Evolutionary conservation across 1,140 invertebrate species (phyloP).

Genomic region (Zaprionus capensis): DNA sequence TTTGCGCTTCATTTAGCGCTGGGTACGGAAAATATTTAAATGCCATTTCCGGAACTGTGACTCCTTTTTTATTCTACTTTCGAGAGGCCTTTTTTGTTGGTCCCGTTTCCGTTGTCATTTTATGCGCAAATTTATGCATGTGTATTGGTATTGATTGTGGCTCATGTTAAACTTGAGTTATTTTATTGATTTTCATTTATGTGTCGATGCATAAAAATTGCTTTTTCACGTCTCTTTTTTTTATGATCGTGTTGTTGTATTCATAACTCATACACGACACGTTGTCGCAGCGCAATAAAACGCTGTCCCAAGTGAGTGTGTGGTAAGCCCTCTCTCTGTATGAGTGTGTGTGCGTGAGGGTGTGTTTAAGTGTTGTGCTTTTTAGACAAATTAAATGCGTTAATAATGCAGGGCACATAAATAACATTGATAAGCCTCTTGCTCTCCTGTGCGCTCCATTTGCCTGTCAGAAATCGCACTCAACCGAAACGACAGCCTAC

Average conservation of each 20-base stretch:
- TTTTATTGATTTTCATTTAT: slow-evolving; percentile 80
- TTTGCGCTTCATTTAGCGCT: slow-evolving; percentile 75
- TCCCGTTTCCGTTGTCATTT: slow-evolving; percentile 32
- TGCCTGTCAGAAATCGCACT: slow-evolving; percentile 32
- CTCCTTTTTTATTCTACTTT: slow-evolving; percentile 22
- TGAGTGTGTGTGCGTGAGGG: slow-evolving; percentile 24
- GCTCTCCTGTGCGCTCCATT: slow-evolving; percentile 23
- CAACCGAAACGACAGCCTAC: slow-evolving; percentile 26
- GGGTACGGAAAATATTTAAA: slow-evolving; percentile 71
- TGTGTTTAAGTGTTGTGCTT: slow-evolving; percentile 46
- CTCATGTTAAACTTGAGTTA: slow-evolving; percentile 41
- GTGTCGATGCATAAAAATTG: slow-evolving; percentile 72
- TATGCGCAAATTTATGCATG: slow-evolving; percentile 31
- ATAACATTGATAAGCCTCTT: slow-evolving; percentile 67
- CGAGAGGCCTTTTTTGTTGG: background rate
- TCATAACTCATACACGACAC: slow-evolving; percentile 61
- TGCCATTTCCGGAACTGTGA: slow-evolving; percentile 55
- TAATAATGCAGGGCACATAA: slow-evolving; percentile 71
- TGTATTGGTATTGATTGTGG: background rate
- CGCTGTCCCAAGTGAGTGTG: slow-evolving; percentile 1
- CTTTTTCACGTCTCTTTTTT: slow-evolving; percentile 71
- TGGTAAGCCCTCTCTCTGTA: background rate
- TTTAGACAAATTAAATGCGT: slow-evolving; percentile 78
- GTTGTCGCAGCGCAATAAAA: slow-evolving; percentile 58
- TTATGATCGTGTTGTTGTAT: slow-evolving; percentile 64